These are phyloP conservation scores for Sprattus sprattus DNA, from an alignment of 2,113 vertebrate genomes.

Conservation along the genomic window DNA sequence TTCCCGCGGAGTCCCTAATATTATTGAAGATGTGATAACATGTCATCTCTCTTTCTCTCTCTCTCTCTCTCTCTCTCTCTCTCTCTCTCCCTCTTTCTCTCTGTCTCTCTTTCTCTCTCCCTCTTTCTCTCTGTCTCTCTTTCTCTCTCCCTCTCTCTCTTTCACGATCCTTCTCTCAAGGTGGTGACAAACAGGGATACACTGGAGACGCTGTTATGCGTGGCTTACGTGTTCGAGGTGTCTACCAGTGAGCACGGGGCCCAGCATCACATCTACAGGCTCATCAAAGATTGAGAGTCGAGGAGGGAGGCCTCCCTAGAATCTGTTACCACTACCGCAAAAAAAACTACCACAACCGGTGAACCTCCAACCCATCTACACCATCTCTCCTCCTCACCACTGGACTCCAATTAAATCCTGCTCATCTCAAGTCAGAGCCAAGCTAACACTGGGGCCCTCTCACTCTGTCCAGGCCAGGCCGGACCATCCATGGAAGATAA, in stretches of 20 bases:
- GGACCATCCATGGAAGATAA: not conserved
- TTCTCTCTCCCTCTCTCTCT: slow-evolving; percentile 18
- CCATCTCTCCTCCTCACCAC: not conserved
- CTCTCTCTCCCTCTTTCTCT: not conserved
- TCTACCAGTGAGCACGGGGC: slow-evolving; percentile 90
- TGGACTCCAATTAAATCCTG: slow-evolving; percentile 47
- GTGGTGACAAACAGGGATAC: slow-evolving; percentile 94
- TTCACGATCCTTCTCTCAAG: slow-evolving; percentile 62
- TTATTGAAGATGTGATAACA: not conserved
- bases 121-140: not conserved
- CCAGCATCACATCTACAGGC: slow-evolving; percentile 93
- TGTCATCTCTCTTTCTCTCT: not conserved
- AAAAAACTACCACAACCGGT: slow-evolving; percentile 37
- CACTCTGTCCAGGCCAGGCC: slow-evolving; percentile 12
- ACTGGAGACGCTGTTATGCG: slow-evolving; percentile 88
- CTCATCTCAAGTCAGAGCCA: slow-evolving; percentile 17
- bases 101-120: no score
- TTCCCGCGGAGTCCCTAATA: not conserved
- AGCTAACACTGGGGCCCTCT: slow-evolving; percentile 42
- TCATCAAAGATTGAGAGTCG: slow-evolving; percentile 87
- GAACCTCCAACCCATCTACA: slow-evolving; percentile 27
- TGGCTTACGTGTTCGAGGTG: slow-evolving; percentile 93
- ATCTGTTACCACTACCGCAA: slow-evolving; percentile 48
- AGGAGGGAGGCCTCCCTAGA: slow-evolving; percentile 39
- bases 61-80: not conserved